Conservation (phyloP, 2,888 invertebrate species). For the Apodemia duryi region DNA sequence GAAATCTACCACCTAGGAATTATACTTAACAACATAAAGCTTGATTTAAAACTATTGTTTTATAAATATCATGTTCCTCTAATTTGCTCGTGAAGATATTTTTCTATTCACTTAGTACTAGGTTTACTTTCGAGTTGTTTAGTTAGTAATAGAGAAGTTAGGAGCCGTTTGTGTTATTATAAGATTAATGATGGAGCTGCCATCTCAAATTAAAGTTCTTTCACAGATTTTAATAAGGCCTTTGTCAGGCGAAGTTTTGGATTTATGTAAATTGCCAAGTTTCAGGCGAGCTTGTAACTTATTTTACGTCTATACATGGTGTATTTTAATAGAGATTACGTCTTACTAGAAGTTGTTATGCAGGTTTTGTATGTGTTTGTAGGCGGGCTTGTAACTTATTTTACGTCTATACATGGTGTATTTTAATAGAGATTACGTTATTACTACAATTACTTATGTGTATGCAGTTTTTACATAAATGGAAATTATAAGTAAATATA, state of each 20-base stretch:
- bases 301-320: constrained; percentile 21
- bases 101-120: neutral
- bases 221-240: constrained; percentile 66
- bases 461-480: neutral
- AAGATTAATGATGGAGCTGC: constrained; percentile 69
- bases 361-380: too few species aligned
- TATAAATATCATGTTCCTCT: too few species aligned
- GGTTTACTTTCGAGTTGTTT: constrained; percentile 38
- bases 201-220: constrained; percentile 64
- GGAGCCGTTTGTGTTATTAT: constrained; percentile 28
- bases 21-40: too few species aligned
- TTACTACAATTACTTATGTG: neutral
- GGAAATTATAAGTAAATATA: neutral
- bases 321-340: constrained; percentile 22
- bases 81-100: neutral
- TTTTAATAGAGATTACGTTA: constrained; percentile 22
- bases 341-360: neutral
- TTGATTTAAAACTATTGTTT: too few species aligned
- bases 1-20: too few species aligned
- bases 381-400: constrained; percentile 25
- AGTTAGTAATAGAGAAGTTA: constrained; percentile 39
- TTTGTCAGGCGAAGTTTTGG: constrained; percentile 56
- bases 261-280: constrained; percentile 62
- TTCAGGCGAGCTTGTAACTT: constrained; percentile 32
- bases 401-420: constrained; percentile 20